A percentile compares a stretch with the other conserved stretches of the same genome.
Evolutionary conservation across 1,140 invertebrate species (phyloP).

Genomic region (Ylistrum balloti): DNA sequence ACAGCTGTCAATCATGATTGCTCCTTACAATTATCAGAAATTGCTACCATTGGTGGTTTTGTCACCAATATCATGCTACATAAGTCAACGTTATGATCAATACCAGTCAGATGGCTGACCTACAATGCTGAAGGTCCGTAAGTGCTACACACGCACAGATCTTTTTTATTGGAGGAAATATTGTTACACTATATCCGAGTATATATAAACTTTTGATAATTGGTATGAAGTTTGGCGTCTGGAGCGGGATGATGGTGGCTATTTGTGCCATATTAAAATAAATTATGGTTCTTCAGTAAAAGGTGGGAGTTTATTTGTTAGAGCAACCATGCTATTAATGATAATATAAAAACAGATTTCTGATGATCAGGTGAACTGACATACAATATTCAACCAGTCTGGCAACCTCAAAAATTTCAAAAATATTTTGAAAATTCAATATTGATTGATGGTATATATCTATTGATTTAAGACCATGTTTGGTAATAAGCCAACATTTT

Average conservation of each 20-base stretch:
- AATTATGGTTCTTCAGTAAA: not conserved
- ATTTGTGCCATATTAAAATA: not conserved
- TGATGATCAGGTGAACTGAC: too few species aligned
- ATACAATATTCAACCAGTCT: too few species aligned
- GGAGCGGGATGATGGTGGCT: not conserved
- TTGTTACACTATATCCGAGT: not conserved
- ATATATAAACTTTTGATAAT: constrained; percentile 14
- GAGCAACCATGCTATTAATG: too few species aligned
- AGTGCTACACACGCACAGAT: not conserved
- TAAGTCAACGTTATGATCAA: not conserved
- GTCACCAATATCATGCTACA: not conserved
- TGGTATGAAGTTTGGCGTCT: not conserved
- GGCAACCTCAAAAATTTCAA: too few species aligned
- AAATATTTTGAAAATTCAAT: too few species aligned
- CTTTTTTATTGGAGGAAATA: not conserved
- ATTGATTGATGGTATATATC: too few species aligned
- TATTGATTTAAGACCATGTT: too few species aligned
- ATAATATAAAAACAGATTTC: too few species aligned
- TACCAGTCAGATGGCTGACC: constrained; percentile 18
- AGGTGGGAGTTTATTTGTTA: too few species aligned
- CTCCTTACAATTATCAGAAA: not conserved
- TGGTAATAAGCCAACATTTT: too few species aligned
- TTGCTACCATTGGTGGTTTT: not conserved
- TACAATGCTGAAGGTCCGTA: not conserved
- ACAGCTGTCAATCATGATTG: not conserved